Base-by-base conservation (phyloP, 2,888 invertebrate species). In the Eumacrocentrus americanus region DNA sequence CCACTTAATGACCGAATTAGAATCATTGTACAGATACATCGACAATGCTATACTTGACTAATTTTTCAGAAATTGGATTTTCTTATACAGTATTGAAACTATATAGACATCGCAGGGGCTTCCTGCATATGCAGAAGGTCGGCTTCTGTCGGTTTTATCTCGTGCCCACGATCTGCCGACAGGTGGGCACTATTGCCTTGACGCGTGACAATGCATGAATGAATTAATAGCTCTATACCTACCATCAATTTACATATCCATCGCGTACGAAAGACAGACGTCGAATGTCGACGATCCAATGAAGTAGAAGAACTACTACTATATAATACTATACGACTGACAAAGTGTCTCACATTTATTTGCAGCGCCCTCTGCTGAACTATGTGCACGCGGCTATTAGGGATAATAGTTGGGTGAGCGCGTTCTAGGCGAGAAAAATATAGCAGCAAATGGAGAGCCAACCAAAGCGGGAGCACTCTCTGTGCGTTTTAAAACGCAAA, bases 181-280 rank as follows among this genome's bases (percentile, higher is more conserved):
- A 74, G 73, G 74, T 74, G 74, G 72, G 72, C 61, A 63, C 29
- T 29, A 60, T 71, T 70, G 69, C 68, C 78, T 75, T 74, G 76
- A 77, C 75, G 77, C 73, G 72, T 75, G 76, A 77, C 74, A 76
- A 76, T 75, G 74, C 75, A 76, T 77, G 77, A 75, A 77, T 78
- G 77, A 76, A 78, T 78, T 77, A 78, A 78, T 77, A 76, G 74
- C 70, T 69, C 66, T 64, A 59, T 66, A 73, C n/a, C n/a, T n/a
- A n/a, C 72, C 73, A 73, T 61, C 56, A 40, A 56, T 50, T 25
- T 35, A 47, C 37, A 44, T 35, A 9, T 37, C 23, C 29, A 37
- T 56, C 25, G 16, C n/a, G n/a, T n/a, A n/a, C n/a, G n/a, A n/a
- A n/a, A n/a, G n/a, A n/a, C n/a, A n/a, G n/a, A n/a, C n/a, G 46